Evolutionary conservation across 2,797 vertebrate species (phyloP), one percentile per base, ranked within the genome.

Genomic region (Lagodon rhomboides): DNA sequence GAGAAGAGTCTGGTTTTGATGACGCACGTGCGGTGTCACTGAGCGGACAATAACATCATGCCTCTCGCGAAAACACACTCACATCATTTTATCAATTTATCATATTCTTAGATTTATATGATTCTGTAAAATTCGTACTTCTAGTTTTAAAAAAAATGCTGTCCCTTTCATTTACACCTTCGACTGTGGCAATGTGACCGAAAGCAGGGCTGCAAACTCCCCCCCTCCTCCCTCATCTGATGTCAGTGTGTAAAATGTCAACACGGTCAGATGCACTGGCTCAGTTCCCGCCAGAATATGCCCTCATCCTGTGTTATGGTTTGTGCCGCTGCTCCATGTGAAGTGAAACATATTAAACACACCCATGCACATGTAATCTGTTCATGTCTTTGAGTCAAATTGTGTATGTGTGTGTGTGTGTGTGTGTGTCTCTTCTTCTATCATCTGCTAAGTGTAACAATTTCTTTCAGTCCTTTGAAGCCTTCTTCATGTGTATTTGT

Each of bases 171-270:
- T 85, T 83, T 85, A 68, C 80, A 74, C 80, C 44, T 74, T 43
- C 44, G 12, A 34, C 75, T 55, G 64, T 85, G 76, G 76, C 76
- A 73, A 61, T 77, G 77, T 68, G 78, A 83, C 68, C 76, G 60
- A 83, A 85, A 58, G 77, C 70, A 82, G 64, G 63, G 80, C 69
- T 82, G 75, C 85, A 84, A 80, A 85, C 82, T 61, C 23, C 47
- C 74, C 69, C 71, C 55, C 30, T 41, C 16, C 15, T 27, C n/a
- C 7, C 1, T 46, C 7, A 11, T 87, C 82, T 86, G 71, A 90
- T 91, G 91, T 85, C 87, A 86, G 76, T 41, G 84, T 86, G 85
- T 68, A 85, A 93, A 94, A 94, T 94, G 92, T 94, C 92, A 93
- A 75, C 85, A 85, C 86, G 91, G 88, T 94, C 88, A 83, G 85